phyloP scores from a whole-genome alignment of 2,113 vertebrate species.

The Corythoichthys intestinalis region DNA sequence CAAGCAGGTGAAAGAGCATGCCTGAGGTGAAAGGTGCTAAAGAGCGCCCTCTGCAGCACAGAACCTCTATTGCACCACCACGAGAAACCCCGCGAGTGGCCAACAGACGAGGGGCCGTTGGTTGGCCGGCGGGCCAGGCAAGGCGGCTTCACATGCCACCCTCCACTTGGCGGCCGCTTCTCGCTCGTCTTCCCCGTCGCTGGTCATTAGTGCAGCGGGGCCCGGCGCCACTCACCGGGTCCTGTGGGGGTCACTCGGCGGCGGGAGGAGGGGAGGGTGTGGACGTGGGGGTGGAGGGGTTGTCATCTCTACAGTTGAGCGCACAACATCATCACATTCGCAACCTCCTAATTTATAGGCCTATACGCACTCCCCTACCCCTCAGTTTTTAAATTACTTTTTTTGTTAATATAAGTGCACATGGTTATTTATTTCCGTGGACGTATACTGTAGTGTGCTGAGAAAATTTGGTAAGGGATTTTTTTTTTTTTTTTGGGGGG shows the following conservation, averaged over 20 bases:
- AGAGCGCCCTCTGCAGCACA: not conserved
- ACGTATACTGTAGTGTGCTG: no score
- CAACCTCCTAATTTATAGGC: not conserved
- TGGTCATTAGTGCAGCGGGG: conserved; percentile 54
- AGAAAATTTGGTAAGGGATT: no score
- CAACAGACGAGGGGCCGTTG: no score
- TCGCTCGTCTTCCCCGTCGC: conserved; percentile 33
- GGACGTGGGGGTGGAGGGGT: conserved; percentile 16
- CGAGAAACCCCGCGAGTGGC: conserved; percentile 10
- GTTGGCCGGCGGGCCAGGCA: no score
- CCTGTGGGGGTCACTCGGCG: conserved; percentile 51
- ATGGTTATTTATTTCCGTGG: not conserved
- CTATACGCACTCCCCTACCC: not conserved
- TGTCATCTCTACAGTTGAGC: conserved; percentile 1
- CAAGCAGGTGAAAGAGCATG: not conserved
- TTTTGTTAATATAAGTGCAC: not conserved
- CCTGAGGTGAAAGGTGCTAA: not conserved
- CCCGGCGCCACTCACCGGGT: conserved; percentile 33
- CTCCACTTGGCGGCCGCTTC: conserved; percentile 24
- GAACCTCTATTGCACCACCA: not conserved
- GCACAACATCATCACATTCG: not conserved
- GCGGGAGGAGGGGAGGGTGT: conserved; percentile 40
- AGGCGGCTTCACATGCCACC: conserved; percentile 13
- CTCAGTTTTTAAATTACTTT: not conserved
- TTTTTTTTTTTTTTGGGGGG: no score